phyloP scores from a whole-genome alignment of 2,888 invertebrate species.

The Trichogramma evanescens region DNA sequence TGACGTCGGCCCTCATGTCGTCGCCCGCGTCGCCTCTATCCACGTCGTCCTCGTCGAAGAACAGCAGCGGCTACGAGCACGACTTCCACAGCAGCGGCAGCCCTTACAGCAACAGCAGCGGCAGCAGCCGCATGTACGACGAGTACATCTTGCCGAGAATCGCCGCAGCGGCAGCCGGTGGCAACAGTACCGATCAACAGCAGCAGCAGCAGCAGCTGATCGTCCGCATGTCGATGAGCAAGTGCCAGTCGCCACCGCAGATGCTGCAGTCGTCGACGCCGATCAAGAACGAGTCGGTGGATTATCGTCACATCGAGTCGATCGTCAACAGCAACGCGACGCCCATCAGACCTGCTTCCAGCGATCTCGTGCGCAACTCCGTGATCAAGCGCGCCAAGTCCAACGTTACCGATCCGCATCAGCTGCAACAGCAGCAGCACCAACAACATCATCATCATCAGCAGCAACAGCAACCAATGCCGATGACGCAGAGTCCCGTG shows the following conservation, averaged over 20 bases:
- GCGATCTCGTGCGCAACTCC: constrained; percentile 38
- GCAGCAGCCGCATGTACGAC: constrained; percentile 29
- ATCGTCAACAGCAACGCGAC: constrained; percentile 36
- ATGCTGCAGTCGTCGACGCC: constrained; percentile 44
- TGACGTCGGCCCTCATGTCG: constrained; percentile 18
- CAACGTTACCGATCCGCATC: constrained; percentile 15
- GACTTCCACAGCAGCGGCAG: constrained; percentile 21
- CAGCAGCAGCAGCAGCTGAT: background rate
- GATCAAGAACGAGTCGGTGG: constrained; percentile 36
- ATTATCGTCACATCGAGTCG: constrained; percentile 45
- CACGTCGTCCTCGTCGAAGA: constrained; percentile 15
- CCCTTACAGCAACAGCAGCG: constrained; percentile 33
- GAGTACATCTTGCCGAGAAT: constrained; percentile 37
- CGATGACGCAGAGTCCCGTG: constrained; percentile 1
- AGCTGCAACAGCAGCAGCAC: constrained; percentile 20
- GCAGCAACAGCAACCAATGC: constrained; percentile 4
- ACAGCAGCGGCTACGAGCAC: constrained; percentile 14
- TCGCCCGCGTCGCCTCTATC: constrained; percentile 6
- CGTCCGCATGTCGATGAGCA: constrained; percentile 12
- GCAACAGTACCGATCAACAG: constrained; percentile 16
- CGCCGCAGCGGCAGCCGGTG: constrained; percentile 12
- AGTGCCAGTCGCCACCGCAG: constrained; percentile 29
- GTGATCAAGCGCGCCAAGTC: constrained; percentile 41
- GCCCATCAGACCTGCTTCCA: constrained; percentile 15
- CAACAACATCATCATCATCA: background rate